Conservation (phyloP, 2,888 invertebrate species). For the Adineta ricciae region DNA sequence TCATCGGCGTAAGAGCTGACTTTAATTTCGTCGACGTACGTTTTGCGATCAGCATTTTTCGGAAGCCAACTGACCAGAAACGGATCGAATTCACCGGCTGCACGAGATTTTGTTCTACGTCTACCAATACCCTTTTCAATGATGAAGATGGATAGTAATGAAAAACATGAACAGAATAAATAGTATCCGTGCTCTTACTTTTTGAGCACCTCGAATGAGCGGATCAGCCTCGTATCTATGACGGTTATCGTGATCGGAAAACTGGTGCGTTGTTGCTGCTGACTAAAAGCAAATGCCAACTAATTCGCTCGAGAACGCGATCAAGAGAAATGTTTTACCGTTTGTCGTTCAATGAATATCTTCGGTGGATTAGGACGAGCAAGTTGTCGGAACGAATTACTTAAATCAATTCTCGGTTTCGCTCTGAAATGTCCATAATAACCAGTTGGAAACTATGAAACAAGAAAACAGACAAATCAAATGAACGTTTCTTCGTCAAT, state of each 20-base stretch:
- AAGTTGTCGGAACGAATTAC: slow-evolving; percentile 44
- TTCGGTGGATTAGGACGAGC: slow-evolving; percentile 47
- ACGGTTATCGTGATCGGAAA: slow-evolving; percentile 48
- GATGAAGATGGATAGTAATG: neutral
- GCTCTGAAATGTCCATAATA: slow-evolving; percentile 48
- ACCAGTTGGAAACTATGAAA: slow-evolving; percentile 44
- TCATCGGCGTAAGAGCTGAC: neutral
- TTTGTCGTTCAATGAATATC: slow-evolving; percentile 41
- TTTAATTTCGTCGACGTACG: neutral
- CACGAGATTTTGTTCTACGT: neutral
- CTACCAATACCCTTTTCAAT: neutral
- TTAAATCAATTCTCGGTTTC: slow-evolving; percentile 44
- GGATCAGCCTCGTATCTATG: slow-evolving; percentile 45
- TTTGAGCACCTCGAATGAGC: slow-evolving; percentile 34
- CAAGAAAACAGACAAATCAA: too few relatives aligned
- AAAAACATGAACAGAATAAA: neutral
- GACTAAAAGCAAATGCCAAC: neutral
- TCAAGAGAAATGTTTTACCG: slow-evolving; percentile 36
- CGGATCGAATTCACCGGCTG: neutral
- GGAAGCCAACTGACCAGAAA: neutral
- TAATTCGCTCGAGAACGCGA: too few relatives aligned
- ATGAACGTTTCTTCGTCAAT: too few relatives aligned
- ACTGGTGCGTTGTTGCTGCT: slow-evolving; percentile 39
- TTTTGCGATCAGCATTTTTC: neutral
- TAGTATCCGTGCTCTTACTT: slow-evolving; percentile 8